phyloP scores from a whole-genome alignment of 30 jellyfish, hydroid and myxozoan species.

The Aurelia sp. region DNA sequence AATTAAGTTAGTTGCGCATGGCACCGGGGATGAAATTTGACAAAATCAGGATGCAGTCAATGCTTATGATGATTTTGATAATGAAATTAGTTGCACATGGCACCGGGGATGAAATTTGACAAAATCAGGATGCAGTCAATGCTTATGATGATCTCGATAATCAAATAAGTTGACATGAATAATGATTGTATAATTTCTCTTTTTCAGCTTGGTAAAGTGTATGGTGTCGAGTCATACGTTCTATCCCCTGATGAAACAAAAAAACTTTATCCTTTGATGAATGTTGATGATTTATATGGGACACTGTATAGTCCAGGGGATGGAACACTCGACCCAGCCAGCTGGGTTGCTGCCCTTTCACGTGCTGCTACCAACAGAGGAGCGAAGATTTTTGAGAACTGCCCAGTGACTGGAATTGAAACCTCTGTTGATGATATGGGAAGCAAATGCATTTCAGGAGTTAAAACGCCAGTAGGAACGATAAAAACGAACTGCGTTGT shows the following conservation, averaged over 20 bases:
- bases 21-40: no score
- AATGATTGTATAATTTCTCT: no score
- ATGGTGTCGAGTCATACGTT: constrained; percentile 89
- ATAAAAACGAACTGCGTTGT: constrained; percentile 86
- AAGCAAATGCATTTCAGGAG: constrained; percentile 66
- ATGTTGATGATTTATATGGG: constrained; percentile 90
- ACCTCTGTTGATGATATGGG: constrained; percentile 79
- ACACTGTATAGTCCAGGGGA: constrained; percentile 96
- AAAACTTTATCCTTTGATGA: constrained; percentile 86
- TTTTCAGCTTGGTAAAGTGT: constrained; percentile 91
- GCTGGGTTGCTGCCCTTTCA: constrained; percentile 92
- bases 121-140: no score
- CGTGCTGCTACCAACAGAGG: constrained; percentile 93
- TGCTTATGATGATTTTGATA: no score
- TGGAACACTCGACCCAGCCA: constrained; percentile 98
- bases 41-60: no score
- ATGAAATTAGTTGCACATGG: no score
- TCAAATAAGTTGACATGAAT: no score
- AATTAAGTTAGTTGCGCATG: no score
- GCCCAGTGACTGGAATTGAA: constrained; percentile 83
- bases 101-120: no score
- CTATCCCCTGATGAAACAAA: constrained; percentile 89
- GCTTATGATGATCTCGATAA: no score
- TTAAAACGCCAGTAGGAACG: constrained; percentile 72
- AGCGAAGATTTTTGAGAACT: constrained; percentile 85